Percentiles rank a stretch among this genome's conserved stretches.
Conservation (phyloP, 1,140 invertebrate genomes). For the Argopecten irradians region DNA sequence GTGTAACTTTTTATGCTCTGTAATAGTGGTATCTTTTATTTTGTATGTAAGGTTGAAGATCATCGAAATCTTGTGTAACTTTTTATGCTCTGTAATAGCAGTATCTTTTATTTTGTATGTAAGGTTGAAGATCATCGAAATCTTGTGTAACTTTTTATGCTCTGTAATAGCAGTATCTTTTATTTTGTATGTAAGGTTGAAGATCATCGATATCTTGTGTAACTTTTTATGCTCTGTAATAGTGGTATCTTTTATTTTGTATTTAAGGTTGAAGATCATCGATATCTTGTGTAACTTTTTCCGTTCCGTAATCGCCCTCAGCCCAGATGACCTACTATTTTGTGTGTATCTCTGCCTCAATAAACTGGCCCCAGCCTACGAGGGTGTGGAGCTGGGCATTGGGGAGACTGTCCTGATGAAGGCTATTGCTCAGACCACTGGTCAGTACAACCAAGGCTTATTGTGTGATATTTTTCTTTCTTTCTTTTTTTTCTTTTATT, state of each 20-base stretch:
- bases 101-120: too few relatives aligned
- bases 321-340: conserved; percentile 90
- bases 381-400: conserved; percentile 91
- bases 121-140: too few relatives aligned
- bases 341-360: conserved; percentile 97
- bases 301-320: conserved; percentile 92
- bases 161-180: background rate
- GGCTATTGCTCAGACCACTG: conserved; percentile 95
- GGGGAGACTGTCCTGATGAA: conserved; percentile 95
- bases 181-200: conserved; percentile 82
- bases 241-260: background rate
- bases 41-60: too few relatives aligned
- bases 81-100: too few relatives aligned
- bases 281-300: conserved; percentile 97
- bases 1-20: too few relatives aligned
- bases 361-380: conserved; percentile 95
- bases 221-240: background rate
- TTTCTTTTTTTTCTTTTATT: too few relatives aligned
- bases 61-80: too few relatives aligned
- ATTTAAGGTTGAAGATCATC: conserved; percentile 90
- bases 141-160: too few relatives aligned
- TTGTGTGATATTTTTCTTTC: background rate
- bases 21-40: too few relatives aligned
- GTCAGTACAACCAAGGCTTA: conserved; percentile 72
- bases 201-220: conserved; percentile 90